Evolutionary conservation across 2,888 invertebrate species (phyloP).

Genomic region (Hermodice carunculata): DNA sequence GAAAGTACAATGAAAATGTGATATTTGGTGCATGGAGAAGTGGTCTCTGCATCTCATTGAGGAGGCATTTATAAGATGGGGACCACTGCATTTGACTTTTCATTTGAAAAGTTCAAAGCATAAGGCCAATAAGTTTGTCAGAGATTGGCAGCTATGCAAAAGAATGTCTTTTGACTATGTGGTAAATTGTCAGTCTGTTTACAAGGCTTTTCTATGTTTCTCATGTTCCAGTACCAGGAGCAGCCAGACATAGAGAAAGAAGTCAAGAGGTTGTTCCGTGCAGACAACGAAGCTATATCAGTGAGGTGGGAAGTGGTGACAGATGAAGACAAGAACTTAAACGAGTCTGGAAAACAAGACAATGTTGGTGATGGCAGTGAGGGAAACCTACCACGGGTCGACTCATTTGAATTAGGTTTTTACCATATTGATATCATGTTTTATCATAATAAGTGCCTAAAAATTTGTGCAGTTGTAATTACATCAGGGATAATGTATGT

Average conservation of each 20-base stretch:
- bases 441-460: not conserved
- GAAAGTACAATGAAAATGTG: too few species aligned
- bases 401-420: conserved; percentile 1
- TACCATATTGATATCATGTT: not conserved
- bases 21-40: too few species aligned
- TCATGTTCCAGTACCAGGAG: conserved; percentile 80
- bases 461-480: not conserved
- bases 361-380: not conserved
- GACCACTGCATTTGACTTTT: too few species aligned
- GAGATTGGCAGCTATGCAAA: too few species aligned
- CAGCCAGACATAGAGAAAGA: conserved; percentile 99
- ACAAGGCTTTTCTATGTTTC: not conserved
- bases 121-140: too few species aligned
- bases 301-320: conserved; percentile 66
- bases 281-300: conserved; percentile 86
- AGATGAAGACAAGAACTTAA: not conserved
- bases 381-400: too few species aligned
- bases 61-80: too few species aligned
- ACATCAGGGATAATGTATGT: too few species aligned
- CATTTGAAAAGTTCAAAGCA: too few species aligned
- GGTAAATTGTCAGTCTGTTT: not conserved
- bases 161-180: too few species aligned
- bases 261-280: conserved; percentile 89
- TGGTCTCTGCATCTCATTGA: too few species aligned
- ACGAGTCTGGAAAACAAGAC: not conserved